Evolutionary conservation across 2,113 vertebrate genomes (phyloP), one percentile per base, ranked within the genome.

Genomic region (Coregonus clupeaformis): DNA sequence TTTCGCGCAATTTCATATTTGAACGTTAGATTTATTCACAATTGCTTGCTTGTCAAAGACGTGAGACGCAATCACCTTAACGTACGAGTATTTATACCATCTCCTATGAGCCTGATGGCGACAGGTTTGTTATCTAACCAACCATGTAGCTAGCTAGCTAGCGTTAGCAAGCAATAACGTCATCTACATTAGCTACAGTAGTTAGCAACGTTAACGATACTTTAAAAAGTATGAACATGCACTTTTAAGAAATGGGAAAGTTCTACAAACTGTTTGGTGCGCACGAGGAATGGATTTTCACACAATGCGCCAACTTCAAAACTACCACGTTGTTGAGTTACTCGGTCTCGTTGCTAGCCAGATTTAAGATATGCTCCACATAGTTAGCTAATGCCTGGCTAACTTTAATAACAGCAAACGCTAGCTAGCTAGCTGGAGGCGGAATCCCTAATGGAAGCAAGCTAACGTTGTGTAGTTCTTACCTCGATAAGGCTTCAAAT

Each of bases 91-190:
- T 24, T 11, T 65, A 16, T 18, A 65, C 63, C 63, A 13, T 29
- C 9, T 24, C 59, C 12, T 30, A 24, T 27, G 63, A 25, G 22
- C 22, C n/a, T 65, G 12, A 65, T 14, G 25, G 24, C 25, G 22
- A 13, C 63, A 27, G 63, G 63, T 65, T 65, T 65, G 63, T 65
- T 25, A 29, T 65, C 63, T 60, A 60, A 52, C 59, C 6, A 25
- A 29, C 24, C 2, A 18, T 72, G 27, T 24, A 29, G 66, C 16
- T 27, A 85, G 84, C 87, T 24, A 89, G 87, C 47, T 69, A 68
- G 71, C 68, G 16, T 52, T 52, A 52, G 49, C 49, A 52, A 52
- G 3, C 6, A 18, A 52, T 52, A 16, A 52, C 16, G 18, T 18
- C 14, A 42, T 11, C 16, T 14, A 18, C 16, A 52, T 3, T 5